phyloP scores from a whole-genome alignment of 1,140 invertebrate species.

The Trachymyrmex cornetzi region DNA sequence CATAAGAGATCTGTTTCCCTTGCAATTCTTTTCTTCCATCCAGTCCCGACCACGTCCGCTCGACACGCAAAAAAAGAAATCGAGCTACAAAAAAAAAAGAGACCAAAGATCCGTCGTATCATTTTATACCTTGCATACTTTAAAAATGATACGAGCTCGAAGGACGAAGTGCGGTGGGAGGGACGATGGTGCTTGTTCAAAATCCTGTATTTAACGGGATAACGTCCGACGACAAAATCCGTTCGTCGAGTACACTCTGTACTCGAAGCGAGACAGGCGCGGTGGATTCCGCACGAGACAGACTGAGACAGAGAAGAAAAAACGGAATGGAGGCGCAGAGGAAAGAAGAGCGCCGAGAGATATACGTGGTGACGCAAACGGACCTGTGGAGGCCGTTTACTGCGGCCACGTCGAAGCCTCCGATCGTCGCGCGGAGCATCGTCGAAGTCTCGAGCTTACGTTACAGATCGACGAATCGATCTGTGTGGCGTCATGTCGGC shows the following conservation, averaged over 20 bases:
- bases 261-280: background rate
- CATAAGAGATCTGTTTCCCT: background rate
- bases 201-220: constrained; percentile 4
- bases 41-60: background rate
- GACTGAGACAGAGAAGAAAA: background rate
- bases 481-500: constrained; percentile 73
- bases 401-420: background rate
- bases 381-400: background rate
- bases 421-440: background rate
- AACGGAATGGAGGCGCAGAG: background rate
- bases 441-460: background rate
- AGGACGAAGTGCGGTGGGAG: background rate
- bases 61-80: background rate
- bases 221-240: background rate
- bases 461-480: constrained; percentile 70
- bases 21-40: background rate
- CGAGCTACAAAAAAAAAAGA: background rate
- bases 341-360: background rate
- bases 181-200: background rate
- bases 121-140: background rate
- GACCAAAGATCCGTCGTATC: background rate
- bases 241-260: background rate
- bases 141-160: background rate
- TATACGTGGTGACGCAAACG: background rate
- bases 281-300: background rate